Conservation (phyloP, 2,113 vertebrate genomes). For the Propithecus coquereli region DNA sequence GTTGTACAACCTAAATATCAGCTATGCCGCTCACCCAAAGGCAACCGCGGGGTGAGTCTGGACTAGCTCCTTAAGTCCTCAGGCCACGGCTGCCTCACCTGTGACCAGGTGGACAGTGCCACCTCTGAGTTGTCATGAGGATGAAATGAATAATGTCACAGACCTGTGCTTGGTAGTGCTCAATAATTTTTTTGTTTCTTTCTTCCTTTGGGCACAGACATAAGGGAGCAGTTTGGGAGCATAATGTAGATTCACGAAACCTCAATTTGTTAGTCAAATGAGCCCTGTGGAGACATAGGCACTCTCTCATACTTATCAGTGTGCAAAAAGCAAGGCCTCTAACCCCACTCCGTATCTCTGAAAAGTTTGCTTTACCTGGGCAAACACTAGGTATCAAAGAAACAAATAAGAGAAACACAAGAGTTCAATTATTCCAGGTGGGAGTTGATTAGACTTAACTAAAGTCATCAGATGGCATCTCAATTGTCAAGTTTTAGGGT, state of each 20-base stretch:
- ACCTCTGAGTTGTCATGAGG: background rate
- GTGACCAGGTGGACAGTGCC: fast-evolving
- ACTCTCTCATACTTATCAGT: background rate
- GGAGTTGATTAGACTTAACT: conserved; percentile 17
- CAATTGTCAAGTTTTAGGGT: background rate
- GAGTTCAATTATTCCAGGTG: conserved; percentile 40
- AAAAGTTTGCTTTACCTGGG: conserved; percentile 57
- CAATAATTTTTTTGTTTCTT: background rate
- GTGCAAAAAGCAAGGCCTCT: conserved; percentile 43
- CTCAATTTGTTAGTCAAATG: background rate
- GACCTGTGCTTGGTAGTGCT: background rate
- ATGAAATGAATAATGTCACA: too few species aligned
- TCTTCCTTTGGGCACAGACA: background rate
- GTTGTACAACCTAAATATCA: fast-evolving
- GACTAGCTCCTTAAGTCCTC: too few species aligned
- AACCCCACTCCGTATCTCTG: background rate
- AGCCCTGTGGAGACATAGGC: background rate
- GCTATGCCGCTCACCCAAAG: background rate
- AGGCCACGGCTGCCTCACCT: background rate
- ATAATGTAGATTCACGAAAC: background rate
- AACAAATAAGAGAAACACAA: conserved; percentile 54
- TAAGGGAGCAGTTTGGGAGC: background rate
- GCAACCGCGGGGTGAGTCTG: fast-evolving
- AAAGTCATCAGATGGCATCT: background rate
- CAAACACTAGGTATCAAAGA: conserved; percentile 69